Percentiles rank a stretch among this genome's conserved stretches.
Evolutionary conservation across 2,888 invertebrate species (phyloP).

Genomic region (Eumerus sabulonum): DNA sequence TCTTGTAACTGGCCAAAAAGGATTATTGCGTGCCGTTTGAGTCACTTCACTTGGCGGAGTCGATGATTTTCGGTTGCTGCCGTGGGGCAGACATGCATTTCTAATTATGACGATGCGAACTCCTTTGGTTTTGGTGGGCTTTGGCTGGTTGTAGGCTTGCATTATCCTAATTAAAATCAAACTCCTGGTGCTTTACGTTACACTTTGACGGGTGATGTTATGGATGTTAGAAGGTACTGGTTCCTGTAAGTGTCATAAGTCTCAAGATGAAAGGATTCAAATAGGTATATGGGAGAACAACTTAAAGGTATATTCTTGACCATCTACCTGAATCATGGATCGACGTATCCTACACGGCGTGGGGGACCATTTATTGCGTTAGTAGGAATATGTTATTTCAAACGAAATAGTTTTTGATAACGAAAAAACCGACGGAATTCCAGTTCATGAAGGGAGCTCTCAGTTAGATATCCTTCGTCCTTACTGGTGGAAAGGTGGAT

Average conservation of each 20-base stretch:
- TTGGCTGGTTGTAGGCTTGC: constrained; percentile 40
- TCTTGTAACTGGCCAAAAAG: constrained; percentile 51
- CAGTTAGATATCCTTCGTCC: too few species aligned
- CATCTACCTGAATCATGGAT: too few species aligned
- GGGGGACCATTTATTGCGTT: too few species aligned
- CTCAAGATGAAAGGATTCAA: background rate
- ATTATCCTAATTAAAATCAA: constrained; percentile 62
- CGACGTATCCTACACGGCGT: too few species aligned
- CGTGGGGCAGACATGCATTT: constrained; percentile 41
- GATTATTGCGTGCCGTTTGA: constrained; percentile 43
- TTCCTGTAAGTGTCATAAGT: constrained; percentile 39
- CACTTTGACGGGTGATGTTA: background rate
- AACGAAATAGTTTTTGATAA: too few species aligned
- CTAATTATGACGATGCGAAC: constrained; percentile 59
- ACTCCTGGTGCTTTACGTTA: constrained; percentile 18
- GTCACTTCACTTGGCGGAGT: constrained; percentile 9
- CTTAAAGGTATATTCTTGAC: too few species aligned
- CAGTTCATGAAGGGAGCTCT: too few species aligned
- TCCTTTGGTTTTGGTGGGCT: constrained; percentile 7
- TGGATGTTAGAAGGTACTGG: too few species aligned
- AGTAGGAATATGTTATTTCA: too few species aligned
- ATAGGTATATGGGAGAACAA: too few species aligned
- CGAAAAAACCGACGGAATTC: too few species aligned
- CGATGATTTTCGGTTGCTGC: background rate
- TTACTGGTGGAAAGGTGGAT: too few species aligned